Evolutionary conservation across 30 jellyfish, hydroid and myxozoan species (phyloP), one percentile per base, ranked within the genome.

Genomic region (Haliclystus octoradiatus): DNA sequence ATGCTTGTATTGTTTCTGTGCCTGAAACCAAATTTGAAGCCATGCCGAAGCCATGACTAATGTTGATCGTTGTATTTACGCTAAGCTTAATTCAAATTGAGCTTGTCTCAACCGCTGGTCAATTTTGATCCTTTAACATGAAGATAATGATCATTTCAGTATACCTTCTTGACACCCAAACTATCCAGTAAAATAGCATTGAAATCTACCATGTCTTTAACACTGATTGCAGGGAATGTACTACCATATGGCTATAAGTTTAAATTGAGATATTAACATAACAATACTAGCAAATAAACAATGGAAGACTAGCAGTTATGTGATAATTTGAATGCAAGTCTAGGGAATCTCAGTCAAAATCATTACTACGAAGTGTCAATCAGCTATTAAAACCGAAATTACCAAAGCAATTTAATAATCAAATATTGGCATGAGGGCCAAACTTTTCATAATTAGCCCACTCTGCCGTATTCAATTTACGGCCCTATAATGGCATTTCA

Each of bases 221-320:
- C 34, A 14, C 93, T 33, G 34, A 85, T 46, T 40, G 78, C 78
- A 3, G 96, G 96, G 66, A 85, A 85, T 50, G 77, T 93, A 50
- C 93, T 89, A 27, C 96, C 96, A 67, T 77, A 85, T 23, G 93
- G 96, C 96, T 85, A 61, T 33, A 72, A 29, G 26, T 13, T n/a
- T 52, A 29, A 35, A 52, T 30, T 5, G 60, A 29, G 67, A 1
- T 3, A 50, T 4, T 33, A 19, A 30, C 25, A 2, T 3, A 32
- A 4, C 12, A 0, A 60, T 14, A 60, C 15, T 25, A 14, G 12
- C 26, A 60, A 60, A 26, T n/a, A n/a, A 60, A 60, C 29, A 26
- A 12, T 7, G 5, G 5, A 57, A 12, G 29, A 7, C 15, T 13
- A 9, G 69, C 69, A 7, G 27, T 25, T 12, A 25, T 57, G 15